Conservation (phyloP, 2,113 vertebrate species). For the Lycaon pictus region DNA sequence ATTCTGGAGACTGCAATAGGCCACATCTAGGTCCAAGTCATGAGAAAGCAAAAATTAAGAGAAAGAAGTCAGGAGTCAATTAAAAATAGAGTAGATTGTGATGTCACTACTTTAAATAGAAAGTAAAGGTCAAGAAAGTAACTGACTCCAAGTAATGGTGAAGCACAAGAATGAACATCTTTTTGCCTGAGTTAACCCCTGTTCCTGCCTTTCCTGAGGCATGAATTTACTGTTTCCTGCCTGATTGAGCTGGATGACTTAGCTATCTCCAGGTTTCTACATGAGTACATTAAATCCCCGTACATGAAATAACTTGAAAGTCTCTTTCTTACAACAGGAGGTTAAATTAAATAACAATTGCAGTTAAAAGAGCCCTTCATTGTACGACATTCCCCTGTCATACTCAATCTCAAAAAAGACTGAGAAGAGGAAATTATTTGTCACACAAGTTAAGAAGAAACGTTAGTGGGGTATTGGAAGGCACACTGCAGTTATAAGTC, state of each 20-base stretch:
- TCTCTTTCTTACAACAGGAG: background rate
- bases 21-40: background rate
- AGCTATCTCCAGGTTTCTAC: background rate
- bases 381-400: background rate
- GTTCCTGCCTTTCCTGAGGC: background rate
- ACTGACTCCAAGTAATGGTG: background rate
- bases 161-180: background rate
- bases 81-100: background rate
- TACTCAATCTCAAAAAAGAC: background rate
- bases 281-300: background rate
- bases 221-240: background rate
- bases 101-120: background rate
- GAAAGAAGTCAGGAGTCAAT: background rate
- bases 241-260: background rate
- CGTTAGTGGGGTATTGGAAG: background rate
- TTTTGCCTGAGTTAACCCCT: background rate
- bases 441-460: background rate
- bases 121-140: background rate
- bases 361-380: background rate
- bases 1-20: background rate
- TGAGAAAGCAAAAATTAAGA: slow-evolving; percentile 40
- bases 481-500: background rate
- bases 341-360: background rate
- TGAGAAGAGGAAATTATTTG: background rate
- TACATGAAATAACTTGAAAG: background rate